A percentile compares a stretch with the other conserved stretches of the same genome.
Evolutionary conservation across 1,140 invertebrate species (phyloP).

Genomic region (Camponotus floridanus): DNA sequence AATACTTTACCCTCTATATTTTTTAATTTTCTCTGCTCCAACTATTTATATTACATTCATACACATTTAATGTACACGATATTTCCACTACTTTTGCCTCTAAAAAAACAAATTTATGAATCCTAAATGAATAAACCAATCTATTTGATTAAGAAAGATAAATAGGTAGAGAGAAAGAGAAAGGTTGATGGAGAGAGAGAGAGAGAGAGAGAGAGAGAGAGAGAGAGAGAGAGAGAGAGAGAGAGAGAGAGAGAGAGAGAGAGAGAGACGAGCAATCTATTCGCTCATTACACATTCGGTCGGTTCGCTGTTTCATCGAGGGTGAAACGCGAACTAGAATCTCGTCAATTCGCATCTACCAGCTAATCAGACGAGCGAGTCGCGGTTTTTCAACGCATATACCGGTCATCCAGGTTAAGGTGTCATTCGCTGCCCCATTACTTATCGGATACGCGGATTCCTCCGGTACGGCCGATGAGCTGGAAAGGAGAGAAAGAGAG

Average conservation of each 20-base stretch:
- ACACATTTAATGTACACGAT: not conserved
- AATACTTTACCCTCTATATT: constrained; percentile 3
- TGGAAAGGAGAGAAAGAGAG: constrained; percentile 41
- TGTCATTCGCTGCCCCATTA: constrained; percentile 75
- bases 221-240: not conserved
- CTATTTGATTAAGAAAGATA: not conserved
- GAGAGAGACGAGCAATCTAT: not conserved
- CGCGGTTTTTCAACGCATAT: constrained; percentile 68
- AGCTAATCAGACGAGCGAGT: constrained; percentile 77
- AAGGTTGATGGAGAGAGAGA: not conserved
- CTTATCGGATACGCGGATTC: constrained; percentile 65
- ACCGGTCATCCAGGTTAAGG: constrained; percentile 79
- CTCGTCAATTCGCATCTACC: constrained; percentile 80
- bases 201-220: not conserved
- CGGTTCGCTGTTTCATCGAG: constrained; percentile 65
- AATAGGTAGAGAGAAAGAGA: not conserved
- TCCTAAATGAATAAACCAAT: not conserved
- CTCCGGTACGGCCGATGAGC: constrained; percentile 29
- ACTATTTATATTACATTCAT: not conserved
- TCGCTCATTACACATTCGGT: constrained; percentile 68
- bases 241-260: no score
- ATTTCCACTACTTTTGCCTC: not conserved
- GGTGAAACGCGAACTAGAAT: constrained; percentile 82
- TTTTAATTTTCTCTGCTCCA: not conserved
- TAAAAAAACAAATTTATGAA: not conserved